A percentile compares a stretch with the other conserved stretches of the same genome.
Evolutionary conservation across 2,888 invertebrate genomes (phyloP).

Genomic region (Gisinianus flammeolus): DNA sequence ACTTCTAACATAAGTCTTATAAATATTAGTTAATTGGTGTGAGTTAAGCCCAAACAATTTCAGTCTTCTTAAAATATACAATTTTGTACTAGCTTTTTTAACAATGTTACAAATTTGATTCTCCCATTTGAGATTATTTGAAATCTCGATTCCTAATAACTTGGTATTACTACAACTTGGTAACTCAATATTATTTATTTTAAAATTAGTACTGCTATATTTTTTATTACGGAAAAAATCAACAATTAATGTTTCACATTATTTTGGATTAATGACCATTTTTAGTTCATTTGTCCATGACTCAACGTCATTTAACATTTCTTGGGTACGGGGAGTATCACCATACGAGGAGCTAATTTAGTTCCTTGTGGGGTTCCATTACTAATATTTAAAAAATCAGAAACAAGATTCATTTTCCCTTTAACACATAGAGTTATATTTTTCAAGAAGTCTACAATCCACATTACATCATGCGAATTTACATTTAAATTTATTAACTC

Average conservation of each 20-base stretch:
- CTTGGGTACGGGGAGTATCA: not conserved
- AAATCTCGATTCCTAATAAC: not conserved
- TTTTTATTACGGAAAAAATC: not conserved
- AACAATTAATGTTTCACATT: not conserved
- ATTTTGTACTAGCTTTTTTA: not conserved
- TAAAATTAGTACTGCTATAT: not conserved
- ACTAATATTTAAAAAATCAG: not conserved
- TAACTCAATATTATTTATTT: not conserved
- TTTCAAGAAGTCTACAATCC: constrained; percentile 15
- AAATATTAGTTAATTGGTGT: not conserved
- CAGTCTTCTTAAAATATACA: not conserved
- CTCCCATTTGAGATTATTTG: not conserved
- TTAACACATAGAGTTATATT: constrained; percentile 5
- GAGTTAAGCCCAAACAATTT: not conserved
- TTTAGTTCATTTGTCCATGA: not conserved
- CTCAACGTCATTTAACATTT: not conserved
- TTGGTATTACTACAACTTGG: not conserved
- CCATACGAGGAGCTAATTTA: constrained; percentile 17
- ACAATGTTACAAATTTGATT: not conserved
- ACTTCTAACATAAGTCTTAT: not conserved
- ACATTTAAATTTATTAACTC: not conserved
- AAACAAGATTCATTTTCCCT: not conserved
- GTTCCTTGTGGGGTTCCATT: constrained; percentile 29
- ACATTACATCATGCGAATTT: constrained; percentile 4
- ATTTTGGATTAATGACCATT: not conserved